Evolutionary conservation across 2,797 vertebrate genomes (phyloP).

Genomic region (Epinephelus coioides): DNA sequence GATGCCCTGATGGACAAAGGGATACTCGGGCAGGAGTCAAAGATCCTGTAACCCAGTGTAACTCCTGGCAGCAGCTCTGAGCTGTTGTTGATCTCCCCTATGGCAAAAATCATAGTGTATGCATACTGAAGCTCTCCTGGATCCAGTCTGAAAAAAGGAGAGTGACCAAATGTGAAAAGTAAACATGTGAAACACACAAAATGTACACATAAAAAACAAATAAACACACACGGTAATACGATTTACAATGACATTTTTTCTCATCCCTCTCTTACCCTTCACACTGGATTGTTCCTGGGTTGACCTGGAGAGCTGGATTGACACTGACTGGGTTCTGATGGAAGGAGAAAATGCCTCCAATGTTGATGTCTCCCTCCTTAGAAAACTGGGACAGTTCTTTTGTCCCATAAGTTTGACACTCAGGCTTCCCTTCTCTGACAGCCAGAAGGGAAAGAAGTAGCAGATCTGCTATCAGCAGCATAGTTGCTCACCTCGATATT

Average conservation of each 20-base stretch:
- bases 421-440: constrained; percentile 61
- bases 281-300: constrained; percentile 82
- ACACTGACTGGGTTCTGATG: constrained; percentile 82
- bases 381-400: constrained; percentile 84
- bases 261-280: constrained; percentile 78
- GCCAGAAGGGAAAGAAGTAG: constrained; percentile 68
- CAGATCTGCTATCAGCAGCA: constrained; percentile 73
- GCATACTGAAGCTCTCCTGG: constrained; percentile 86
- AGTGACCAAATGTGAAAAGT: neutral
- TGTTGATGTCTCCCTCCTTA: constrained; percentile 84
- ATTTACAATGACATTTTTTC: neutral
- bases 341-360: constrained; percentile 88
- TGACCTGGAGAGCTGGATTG: constrained; percentile 71
- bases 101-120: constrained; percentile 87
- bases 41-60: constrained; percentile 85
- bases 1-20: constrained; percentile 85
- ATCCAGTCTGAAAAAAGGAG: constrained; percentile 76
- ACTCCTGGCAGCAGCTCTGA: constrained; percentile 81
- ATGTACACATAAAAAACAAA: neutral
- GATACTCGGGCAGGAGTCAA: constrained; percentile 86
- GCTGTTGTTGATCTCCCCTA: constrained; percentile 87
- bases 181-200: neutral
- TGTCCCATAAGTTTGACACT: constrained; percentile 81
- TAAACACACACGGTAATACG: neutral
- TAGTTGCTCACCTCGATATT: constrained; percentile 49